Percentiles rank a stretch among this genome's conserved stretches.
These are phyloP conservation scores for Dasyornis broadbenti DNA, from an alignment of 2,113 vertebrate genomes.

Conservation along the genomic window DNA sequence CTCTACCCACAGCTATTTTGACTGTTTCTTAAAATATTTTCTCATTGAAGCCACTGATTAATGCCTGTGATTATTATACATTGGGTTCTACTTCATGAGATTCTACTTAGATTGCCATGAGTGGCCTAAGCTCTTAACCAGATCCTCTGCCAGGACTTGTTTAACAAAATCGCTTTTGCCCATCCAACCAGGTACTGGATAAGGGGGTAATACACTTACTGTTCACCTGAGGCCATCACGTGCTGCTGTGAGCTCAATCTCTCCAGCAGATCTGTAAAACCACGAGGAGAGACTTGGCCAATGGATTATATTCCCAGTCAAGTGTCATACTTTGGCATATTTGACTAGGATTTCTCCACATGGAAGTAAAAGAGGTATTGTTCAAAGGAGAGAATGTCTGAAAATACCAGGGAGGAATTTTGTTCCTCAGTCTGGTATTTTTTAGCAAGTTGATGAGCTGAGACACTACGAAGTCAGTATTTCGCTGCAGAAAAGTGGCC, in stretches of 20 bases:
- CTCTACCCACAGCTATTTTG: neutral
- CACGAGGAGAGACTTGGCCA: neutral
- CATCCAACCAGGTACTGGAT: neutral
- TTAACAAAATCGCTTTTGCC: neutral
- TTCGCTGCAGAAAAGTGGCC: neutral
- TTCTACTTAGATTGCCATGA: neutral
- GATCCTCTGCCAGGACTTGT: neutral
- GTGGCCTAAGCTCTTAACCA: neutral
- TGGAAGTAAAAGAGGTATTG: neutral
- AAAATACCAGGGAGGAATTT: neutral
- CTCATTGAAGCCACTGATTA: neutral
- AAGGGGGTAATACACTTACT: neutral
- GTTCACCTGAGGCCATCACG: neutral
- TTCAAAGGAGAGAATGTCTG: neutral
- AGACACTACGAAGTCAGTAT: neutral
- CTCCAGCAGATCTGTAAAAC: neutral
- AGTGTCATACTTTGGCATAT: neutral
- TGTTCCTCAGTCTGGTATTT: neutral
- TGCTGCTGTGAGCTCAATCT: neutral
- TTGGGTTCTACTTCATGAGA: neutral
- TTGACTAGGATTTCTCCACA: neutral
- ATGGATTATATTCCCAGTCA: neutral
- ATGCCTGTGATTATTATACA: neutral
- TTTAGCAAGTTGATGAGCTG: neutral
- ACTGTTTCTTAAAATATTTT: neutral